A percentile compares a stretch with the other conserved stretches of the same genome.
Conservation (phyloP, 2,113 vertebrate genomes). For the Sminthopsis crassicaudata region DNA sequence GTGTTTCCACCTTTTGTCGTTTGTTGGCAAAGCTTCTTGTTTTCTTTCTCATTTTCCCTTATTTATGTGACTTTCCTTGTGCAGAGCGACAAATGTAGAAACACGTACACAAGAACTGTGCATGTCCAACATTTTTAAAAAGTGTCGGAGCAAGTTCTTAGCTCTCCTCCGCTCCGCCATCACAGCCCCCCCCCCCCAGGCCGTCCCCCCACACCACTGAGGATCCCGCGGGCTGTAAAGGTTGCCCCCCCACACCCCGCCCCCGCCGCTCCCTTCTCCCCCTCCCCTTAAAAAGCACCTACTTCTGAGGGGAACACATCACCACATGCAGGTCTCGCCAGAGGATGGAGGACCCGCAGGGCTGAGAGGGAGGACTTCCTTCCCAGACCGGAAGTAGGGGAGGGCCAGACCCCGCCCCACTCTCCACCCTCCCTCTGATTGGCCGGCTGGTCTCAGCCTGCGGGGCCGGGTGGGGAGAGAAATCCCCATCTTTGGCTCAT, state of each 20-base stretch:
- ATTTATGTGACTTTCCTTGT: too few species aligned
- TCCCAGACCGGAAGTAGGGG: background rate
- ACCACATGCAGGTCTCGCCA: accelerated
- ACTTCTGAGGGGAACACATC: background rate
- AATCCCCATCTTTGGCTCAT: too few species aligned
- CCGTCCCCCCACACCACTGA: background rate
- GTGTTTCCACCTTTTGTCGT: too few species aligned
- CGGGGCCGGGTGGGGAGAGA: too few species aligned
- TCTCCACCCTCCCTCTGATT: background rate
- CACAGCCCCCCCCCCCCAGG: too few species aligned
- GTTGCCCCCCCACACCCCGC: background rate
- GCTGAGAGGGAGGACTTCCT: background rate
- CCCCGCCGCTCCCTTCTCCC: background rate
- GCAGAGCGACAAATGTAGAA: too few species aligned
- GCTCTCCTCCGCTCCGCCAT: accelerated
- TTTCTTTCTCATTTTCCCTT: too few species aligned
- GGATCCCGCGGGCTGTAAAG: too few species aligned
- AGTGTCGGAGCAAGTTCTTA: too few species aligned
- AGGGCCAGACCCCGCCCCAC: background rate
- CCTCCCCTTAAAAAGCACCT: background rate
- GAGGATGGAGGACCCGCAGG: accelerated
- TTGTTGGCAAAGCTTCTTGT: too few species aligned
- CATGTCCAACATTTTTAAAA: too few species aligned
- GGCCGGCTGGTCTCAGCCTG: background rate
- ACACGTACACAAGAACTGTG: too few species aligned